Evolutionary conservation across 2,888 invertebrate species (phyloP).

Genomic region (Meghimatium bilineatum): DNA sequence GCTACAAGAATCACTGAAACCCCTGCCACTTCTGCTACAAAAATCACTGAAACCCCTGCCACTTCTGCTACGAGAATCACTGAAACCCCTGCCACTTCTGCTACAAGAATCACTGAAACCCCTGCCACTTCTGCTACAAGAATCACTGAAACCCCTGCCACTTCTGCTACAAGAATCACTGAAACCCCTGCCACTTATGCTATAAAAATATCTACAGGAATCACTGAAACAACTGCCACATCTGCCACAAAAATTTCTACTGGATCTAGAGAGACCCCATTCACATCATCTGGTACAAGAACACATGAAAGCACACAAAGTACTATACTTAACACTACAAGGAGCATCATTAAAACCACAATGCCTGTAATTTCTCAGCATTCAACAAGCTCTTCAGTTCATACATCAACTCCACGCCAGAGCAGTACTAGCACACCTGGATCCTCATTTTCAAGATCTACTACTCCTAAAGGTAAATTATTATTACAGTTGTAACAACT

Average conservation of each 20-base stretch:
- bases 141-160: not conserved
- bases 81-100: not conserved
- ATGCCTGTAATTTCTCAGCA: not conserved
- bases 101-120: not conserved
- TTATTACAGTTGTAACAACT: not conserved
- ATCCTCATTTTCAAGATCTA: not conserved
- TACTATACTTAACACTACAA: not conserved
- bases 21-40: not conserved
- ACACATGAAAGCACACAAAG: not conserved
- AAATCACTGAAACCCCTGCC: not conserved
- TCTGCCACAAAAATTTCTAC: not conserved
- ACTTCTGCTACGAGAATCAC: not conserved
- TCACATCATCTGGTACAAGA: not conserved
- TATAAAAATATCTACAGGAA: not conserved
- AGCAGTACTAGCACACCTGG: not conserved
- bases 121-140: not conserved
- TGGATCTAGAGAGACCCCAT: not conserved
- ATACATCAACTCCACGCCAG: not conserved
- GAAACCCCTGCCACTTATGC: not conserved
- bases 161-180: not conserved
- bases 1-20: not conserved
- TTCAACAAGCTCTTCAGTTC: not conserved
- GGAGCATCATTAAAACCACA: not conserved
- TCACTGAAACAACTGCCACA: not conserved
- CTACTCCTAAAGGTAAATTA: constrained; percentile 4